phyloP scores from a whole-genome alignment of 92 coral and sea anemone genomes.

The Phenganax stokvisi region DNA sequence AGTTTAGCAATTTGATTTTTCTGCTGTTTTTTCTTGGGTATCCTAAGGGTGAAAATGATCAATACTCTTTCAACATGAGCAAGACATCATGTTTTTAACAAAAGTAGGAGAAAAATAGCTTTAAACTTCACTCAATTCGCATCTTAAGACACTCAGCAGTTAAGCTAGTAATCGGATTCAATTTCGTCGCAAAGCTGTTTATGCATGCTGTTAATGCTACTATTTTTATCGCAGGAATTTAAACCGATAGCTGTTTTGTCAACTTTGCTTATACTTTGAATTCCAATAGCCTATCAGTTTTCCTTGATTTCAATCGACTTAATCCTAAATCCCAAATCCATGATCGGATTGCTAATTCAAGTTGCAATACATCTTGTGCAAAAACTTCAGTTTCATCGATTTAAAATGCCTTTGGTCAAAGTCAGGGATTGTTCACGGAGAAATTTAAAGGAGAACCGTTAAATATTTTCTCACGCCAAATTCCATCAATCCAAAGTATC shows the following conservation, averaged over 20 bases:
- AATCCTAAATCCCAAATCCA: no score
- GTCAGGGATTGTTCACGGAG: no score
- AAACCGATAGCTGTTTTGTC: background rate
- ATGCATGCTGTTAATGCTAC: slow-evolving; percentile 3
- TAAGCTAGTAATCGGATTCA: background rate
- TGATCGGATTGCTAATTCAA: no score
- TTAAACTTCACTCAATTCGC: slow-evolving; percentile 8
- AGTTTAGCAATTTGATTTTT: no score
- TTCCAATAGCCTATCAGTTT: background rate
- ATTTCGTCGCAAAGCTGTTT: background rate
- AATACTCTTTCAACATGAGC: background rate
- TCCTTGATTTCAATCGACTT: background rate
- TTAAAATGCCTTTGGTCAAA: no score
- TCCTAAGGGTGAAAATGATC: background rate
- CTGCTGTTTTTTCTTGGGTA: no score
- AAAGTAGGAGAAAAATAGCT: background rate
- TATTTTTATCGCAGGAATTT: background rate
- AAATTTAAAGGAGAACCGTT: no score
- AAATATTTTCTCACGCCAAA: no score
- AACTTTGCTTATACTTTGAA: background rate
- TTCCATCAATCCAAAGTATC: no score
- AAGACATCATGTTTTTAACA: background rate
- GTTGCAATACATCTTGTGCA: no score
- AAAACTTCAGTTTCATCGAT: no score
- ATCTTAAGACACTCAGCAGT: background rate